A percentile compares a stretch with the other conserved stretches of the same genome.
Conservation (phyloP, 2,797 vertebrate genomes). For the Phalloptychus januarius region DNA sequence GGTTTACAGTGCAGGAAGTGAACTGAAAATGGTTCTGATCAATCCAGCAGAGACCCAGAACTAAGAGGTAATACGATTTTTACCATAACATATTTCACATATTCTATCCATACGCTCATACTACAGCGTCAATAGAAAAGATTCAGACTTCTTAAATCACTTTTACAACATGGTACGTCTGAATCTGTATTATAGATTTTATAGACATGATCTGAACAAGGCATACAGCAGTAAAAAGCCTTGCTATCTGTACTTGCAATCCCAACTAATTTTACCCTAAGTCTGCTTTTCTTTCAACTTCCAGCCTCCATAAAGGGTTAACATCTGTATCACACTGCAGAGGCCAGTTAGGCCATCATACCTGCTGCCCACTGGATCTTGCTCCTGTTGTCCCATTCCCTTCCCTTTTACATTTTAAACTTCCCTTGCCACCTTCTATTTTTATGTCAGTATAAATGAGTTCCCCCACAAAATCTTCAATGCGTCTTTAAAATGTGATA, state of each 20-base stretch:
- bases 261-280: neutral
- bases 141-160: constrained; percentile 66
- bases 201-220: constrained; percentile 62
- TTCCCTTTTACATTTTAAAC: constrained; percentile 78
- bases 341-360: constrained; percentile 58
- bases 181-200: constrained; percentile 59
- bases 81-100: constrained; percentile 26
- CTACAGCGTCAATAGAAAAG: constrained; percentile 62
- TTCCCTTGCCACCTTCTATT: constrained; percentile 72
- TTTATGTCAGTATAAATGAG: constrained; percentile 84
- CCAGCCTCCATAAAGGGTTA: constrained; percentile 53
- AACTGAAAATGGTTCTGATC: constrained; percentile 79
- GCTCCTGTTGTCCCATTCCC: constrained; percentile 53
- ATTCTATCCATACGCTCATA: constrained; percentile 61
- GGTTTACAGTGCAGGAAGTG: no score
- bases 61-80: constrained; percentile 52
- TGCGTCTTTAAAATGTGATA: constrained; percentile 84
- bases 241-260: neutral
- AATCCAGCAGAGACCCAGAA: constrained; percentile 35
- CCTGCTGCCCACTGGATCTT: constrained; percentile 47
- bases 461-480: constrained; percentile 86
- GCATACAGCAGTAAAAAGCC: constrained; percentile 43
- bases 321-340: constrained; percentile 54
- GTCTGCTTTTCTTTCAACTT: constrained; percentile 28
- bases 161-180: constrained; percentile 66